phyloP scores from a whole-genome alignment of 2,113 vertebrate genomes.

The Morone saxatilis region DNA sequence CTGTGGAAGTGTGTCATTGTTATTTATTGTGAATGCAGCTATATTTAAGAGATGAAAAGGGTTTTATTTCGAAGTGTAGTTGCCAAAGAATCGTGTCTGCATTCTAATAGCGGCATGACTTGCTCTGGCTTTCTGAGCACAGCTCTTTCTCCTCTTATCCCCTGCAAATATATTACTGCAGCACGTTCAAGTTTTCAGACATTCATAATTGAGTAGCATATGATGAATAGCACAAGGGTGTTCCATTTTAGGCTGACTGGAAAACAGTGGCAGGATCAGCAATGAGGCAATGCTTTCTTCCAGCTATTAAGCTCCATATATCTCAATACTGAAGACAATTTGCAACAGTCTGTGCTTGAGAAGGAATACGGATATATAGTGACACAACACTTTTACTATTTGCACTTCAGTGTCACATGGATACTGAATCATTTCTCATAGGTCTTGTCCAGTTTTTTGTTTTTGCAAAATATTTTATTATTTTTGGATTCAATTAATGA shows the following conservation, averaged over 20 bases:
- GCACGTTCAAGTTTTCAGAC: conserved; percentile 77
- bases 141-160: conserved; percentile 49
- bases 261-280: conserved; percentile 61
- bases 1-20: conserved; percentile 17
- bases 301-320: conserved; percentile 46
- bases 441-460: neutral
- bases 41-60: conserved; percentile 22
- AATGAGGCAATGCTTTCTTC: conserved; percentile 51
- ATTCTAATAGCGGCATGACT: conserved; percentile 30
- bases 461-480: neutral
- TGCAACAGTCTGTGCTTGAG: conserved; percentile 5
- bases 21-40: conserved; percentile 24
- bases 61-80: conserved; percentile 41
- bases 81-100: conserved; percentile 34
- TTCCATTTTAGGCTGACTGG: conserved; percentile 78
- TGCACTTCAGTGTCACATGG: neutral
- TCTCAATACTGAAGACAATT: conserved; percentile 49
- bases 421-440: neutral
- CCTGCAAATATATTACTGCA: conserved; percentile 79
- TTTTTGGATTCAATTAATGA: neutral
- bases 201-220: conserved; percentile 83
- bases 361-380: neutral
- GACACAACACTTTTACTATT: neutral
- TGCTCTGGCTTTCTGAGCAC: conserved; percentile 52
- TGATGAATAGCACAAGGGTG: conserved; percentile 80